A percentile compares a stretch with the other conserved stretches of the same genome.
phyloP scores from a whole-genome alignment of 2,888 invertebrate genomes.

The Slavum lentiscoides region DNA sequence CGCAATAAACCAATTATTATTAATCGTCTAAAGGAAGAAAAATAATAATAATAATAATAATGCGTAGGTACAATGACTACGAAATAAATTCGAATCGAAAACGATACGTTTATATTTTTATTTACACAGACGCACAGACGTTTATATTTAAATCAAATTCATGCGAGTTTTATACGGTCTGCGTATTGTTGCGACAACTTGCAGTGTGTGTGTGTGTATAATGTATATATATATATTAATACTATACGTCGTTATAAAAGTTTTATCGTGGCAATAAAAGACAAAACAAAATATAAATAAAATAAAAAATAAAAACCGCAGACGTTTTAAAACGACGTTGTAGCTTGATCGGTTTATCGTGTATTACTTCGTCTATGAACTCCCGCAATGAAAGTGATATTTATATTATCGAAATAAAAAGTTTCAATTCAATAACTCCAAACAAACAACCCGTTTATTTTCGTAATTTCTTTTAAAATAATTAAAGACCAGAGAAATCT shows the following conservation, averaged over 20 bases:
- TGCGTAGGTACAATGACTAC: background rate
- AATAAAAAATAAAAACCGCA: background rate
- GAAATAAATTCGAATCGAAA: background rate
- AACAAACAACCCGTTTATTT: too few relatives aligned
- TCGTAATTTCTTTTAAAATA: too few relatives aligned
- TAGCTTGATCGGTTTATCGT: background rate
- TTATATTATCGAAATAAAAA: background rate
- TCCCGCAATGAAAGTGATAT: background rate
- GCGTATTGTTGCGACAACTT: background rate
- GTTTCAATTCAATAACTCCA: too few relatives aligned
- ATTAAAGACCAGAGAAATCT: too few relatives aligned
- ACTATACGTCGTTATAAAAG: background rate
- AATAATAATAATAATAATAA: too few relatives aligned
- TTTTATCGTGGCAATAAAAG: background rate
- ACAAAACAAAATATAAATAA: background rate
- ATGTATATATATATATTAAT: background rate
- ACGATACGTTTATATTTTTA: background rate
- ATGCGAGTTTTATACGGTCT: background rate
- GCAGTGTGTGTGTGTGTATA: too few relatives aligned
- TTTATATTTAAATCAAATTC: background rate
- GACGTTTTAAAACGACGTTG: constrained; percentile 2
- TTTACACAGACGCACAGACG: background rate
- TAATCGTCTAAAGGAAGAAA: background rate
- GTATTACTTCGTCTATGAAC: background rate
- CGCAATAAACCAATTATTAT: background rate